A percentile compares a stretch with the other conserved stretches of the same genome.
Conservation (phyloP, 1,140 invertebrate genomes). For the Musca vetustissima region DNA sequence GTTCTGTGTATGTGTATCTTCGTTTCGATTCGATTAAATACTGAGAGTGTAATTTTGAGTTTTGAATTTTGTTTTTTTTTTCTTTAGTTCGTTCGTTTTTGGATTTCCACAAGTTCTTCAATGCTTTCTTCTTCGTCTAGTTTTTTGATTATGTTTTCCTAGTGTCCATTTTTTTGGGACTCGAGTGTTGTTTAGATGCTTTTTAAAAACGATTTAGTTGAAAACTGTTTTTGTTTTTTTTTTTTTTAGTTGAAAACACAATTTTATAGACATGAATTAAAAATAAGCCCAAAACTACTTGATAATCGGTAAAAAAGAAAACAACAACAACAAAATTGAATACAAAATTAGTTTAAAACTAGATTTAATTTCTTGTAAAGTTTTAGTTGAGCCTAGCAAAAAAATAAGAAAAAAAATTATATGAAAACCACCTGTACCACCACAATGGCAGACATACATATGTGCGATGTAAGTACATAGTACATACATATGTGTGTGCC, state of each 20-base stretch:
- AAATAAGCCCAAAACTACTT: neutral
- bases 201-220: slow-evolving; percentile 12
- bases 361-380: no score
- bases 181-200: slow-evolving; percentile 16
- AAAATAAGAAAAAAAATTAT: no score
- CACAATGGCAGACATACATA: no score
- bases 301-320: slow-evolving; percentile 6
- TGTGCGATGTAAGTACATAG: no score
- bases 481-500: no score
- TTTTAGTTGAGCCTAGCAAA: no score
- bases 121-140: neutral
- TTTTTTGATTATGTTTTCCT: neutral
- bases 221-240: neutral
- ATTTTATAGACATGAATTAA: slow-evolving; percentile 4
- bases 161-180: neutral
- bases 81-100: neutral
- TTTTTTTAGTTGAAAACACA: neutral
- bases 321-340: slow-evolving; percentile 21
- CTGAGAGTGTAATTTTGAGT: no score
- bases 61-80: neutral
- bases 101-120: no score
- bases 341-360: slow-evolving; percentile 7
- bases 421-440: no score
- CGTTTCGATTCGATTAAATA: no score
- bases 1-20: slow-evolving; percentile 17